Percentiles rank a stretch among this genome's conserved stretches.
Conservation (phyloP, 2,888 invertebrate genomes). For the Xylocampa areola region DNA sequence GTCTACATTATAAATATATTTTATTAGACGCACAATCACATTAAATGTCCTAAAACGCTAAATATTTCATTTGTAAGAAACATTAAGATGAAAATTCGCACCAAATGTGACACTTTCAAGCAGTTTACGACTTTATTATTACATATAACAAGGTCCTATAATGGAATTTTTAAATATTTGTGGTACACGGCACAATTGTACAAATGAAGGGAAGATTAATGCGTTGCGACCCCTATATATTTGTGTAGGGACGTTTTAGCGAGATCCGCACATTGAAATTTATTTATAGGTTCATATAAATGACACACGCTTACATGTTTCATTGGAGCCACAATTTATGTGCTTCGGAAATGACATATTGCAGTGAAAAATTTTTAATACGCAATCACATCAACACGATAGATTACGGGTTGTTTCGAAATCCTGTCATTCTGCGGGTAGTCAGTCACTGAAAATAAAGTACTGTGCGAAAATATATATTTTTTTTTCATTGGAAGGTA, state of each 20-base stretch:
- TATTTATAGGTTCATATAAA: constrained; percentile 82
- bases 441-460: constrained; percentile 40
- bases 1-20: constrained; percentile 25
- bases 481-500: constrained; percentile 30
- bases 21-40: constrained; percentile 29
- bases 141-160: constrained; percentile 30
- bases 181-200: constrained; percentile 63
- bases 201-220: constrained; percentile 81
- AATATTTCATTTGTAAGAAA: constrained; percentile 22
- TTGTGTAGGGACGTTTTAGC: constrained; percentile 82
- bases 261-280: constrained; percentile 79
- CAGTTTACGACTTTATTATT: constrained; percentile 50
- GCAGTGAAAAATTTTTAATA: constrained; percentile 63
- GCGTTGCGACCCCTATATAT: constrained; percentile 79
- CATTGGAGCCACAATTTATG: constrained; percentile 75
- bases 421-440: constrained; percentile 41
- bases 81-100: constrained; percentile 22
- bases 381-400: constrained; percentile 52
- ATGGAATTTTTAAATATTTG: constrained; percentile 55
- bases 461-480: constrained; percentile 18
- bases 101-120: constrained; percentile 18
- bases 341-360: constrained; percentile 64
- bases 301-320: constrained; percentile 76
- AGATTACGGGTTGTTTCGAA: constrained; percentile 47
- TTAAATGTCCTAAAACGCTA: constrained; percentile 22